These are phyloP conservation scores for Ectropis grisescens DNA, from an alignment of 1,140 invertebrate species.

Conservation along the genomic window DNA sequence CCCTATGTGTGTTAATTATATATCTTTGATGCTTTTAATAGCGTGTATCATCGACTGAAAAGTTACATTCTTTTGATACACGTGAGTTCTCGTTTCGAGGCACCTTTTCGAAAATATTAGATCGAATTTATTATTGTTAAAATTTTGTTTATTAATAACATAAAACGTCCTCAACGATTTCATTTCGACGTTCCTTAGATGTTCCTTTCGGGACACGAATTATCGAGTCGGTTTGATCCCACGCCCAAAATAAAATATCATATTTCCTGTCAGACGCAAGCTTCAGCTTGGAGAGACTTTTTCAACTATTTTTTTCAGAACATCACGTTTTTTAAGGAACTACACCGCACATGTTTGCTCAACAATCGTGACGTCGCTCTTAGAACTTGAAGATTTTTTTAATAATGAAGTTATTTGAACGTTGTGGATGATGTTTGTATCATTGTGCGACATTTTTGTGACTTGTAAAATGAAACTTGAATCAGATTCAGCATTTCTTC, in stretches of 20 bases:
- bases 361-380: slow-evolving; percentile 45
- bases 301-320: slow-evolving; percentile 45
- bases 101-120: slow-evolving; percentile 3
- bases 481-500: too few species aligned
- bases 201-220: slow-evolving; percentile 56
- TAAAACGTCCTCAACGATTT: slow-evolving; percentile 46
- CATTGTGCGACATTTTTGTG: too few species aligned
- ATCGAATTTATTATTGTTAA: slow-evolving; percentile 13
- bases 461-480: too few species aligned
- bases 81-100: slow-evolving; percentile 7
- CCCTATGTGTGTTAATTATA: too few species aligned
- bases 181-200: slow-evolving; percentile 43
- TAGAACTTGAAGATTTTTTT: too few species aligned
- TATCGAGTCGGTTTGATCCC: slow-evolving; percentile 65
- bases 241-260: slow-evolving; percentile 69
- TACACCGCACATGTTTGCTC: slow-evolving; percentile 60
- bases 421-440: too few species aligned
- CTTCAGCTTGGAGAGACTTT: slow-evolving; percentile 56
- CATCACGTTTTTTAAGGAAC: slow-evolving; percentile 55
- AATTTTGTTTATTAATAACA: slow-evolving; percentile 24
- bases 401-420: too few species aligned
- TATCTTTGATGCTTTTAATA: too few species aligned
- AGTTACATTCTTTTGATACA: slow-evolving; percentile 15
- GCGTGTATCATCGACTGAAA: too few species aligned
- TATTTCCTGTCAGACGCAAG: slow-evolving; percentile 63